Evolutionary conservation across 37 sponge, comb jelly and placozoan species (phyloP).

Genomic region (Spongilla lacustris): DNA sequence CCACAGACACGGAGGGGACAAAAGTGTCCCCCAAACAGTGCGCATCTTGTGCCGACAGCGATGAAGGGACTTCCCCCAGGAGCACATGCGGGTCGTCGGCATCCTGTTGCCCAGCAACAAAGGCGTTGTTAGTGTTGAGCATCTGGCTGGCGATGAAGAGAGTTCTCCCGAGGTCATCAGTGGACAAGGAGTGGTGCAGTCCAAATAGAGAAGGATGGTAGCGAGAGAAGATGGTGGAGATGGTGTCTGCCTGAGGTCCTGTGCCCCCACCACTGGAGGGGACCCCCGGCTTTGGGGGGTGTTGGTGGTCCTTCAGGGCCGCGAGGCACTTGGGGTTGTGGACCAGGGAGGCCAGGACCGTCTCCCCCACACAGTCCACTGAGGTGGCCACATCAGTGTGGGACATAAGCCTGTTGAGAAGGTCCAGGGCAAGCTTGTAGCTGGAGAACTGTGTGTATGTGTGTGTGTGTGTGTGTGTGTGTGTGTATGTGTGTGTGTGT

Average conservation of each 20-base stretch:
- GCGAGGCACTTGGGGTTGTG: constrained; percentile 56
- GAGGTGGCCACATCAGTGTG: constrained; percentile 20
- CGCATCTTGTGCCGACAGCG: neutral
- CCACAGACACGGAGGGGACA: neutral
- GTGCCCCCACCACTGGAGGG: too few relatives aligned
- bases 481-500: too few relatives aligned
- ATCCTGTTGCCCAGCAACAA: too few relatives aligned
- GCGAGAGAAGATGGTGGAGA: neutral
- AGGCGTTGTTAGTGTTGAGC: too few relatives aligned
- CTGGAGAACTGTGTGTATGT: constrained; percentile 20
- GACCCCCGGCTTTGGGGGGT: too few relatives aligned
- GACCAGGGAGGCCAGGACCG: constrained; percentile 48
- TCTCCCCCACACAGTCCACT: constrained; percentile 44
- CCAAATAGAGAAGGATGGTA: neutral
- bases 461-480: neutral
- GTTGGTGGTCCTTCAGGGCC: constrained; percentile 2
- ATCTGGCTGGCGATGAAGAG: too few relatives aligned
- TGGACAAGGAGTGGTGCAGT: neutral
- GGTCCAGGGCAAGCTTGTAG: constrained; percentile 10
- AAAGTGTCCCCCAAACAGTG: neutral
- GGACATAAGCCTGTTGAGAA: constrained; percentile 39
- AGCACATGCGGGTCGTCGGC: too few relatives aligned
- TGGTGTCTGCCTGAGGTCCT: neutral
- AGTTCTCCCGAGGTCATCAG: too few relatives aligned
- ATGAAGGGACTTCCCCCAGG: neutral